These are phyloP conservation scores for Cheilosia variabilis DNA, from an alignment of 2,888 invertebrate species.

Conservation along the genomic window DNA sequence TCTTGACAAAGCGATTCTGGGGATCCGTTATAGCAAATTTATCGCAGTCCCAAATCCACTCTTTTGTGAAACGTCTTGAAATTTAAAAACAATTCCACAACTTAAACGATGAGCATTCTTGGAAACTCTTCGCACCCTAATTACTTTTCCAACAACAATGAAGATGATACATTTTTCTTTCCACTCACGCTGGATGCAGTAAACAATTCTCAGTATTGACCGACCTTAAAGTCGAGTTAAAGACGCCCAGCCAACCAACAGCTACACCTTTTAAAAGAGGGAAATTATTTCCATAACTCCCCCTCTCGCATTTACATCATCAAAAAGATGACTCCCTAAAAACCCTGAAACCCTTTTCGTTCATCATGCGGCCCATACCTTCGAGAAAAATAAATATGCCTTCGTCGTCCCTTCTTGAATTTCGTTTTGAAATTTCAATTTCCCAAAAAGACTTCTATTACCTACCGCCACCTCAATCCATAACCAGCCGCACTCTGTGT, in stretches of 20 bases:
- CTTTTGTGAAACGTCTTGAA: too few species aligned
- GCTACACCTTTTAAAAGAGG: conserved; percentile 9
- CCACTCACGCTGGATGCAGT: too few species aligned
- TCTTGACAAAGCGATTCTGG: too few species aligned
- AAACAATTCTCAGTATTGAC: too few species aligned
- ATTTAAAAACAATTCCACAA: too few species aligned
- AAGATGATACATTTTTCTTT: too few species aligned
- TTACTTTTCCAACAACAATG: too few species aligned
- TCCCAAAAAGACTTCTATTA: conserved; percentile 51
- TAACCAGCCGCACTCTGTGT: not conserved
- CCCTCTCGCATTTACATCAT: not conserved
- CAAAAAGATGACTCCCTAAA: conserved; percentile 29
- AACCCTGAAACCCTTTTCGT: conserved; percentile 19
- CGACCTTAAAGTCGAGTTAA: too few species aligned
- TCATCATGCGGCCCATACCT: conserved; percentile 11
- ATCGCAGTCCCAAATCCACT: too few species aligned
- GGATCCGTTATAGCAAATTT: too few species aligned
- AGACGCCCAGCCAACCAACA: not conserved
- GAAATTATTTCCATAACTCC: conserved; percentile 21
- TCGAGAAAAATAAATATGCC: conserved; percentile 19
- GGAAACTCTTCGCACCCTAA: too few species aligned
- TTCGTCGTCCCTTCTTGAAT: conserved; percentile 37
- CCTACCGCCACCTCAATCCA: not conserved
- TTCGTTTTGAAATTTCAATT: conserved; percentile 70
- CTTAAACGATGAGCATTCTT: too few species aligned